Percentiles rank a stretch among this genome's conserved stretches.
Conservation (phyloP, 2,888 invertebrate species). For the Kryphioiulus occultus region DNA sequence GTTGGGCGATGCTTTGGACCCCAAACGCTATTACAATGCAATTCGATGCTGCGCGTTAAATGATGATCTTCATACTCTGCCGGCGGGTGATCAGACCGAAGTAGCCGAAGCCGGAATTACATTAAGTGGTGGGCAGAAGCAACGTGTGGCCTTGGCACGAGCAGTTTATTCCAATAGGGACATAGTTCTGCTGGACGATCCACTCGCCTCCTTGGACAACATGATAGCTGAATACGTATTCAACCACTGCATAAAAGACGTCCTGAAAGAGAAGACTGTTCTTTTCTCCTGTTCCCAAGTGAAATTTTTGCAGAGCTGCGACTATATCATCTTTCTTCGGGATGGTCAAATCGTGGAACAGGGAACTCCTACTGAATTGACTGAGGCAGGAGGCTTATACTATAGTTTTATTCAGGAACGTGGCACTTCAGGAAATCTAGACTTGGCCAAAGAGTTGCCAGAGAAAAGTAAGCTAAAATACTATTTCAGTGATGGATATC, state of each 20-base stretch:
- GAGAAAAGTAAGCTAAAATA: background rate
- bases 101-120: slow-evolving; percentile 66
- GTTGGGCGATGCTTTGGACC: slow-evolving; percentile 60
- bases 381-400: slow-evolving; percentile 57
- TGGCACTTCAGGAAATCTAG: background rate
- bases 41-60: slow-evolving; percentile 67
- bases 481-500: background rate
- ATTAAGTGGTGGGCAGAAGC: slow-evolving; percentile 67
- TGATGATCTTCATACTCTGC: slow-evolving; percentile 67
- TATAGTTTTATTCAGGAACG: background rate
- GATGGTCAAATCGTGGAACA: slow-evolving; percentile 68
- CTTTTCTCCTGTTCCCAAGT: slow-evolving; percentile 1
- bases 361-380: slow-evolving; percentile 67
- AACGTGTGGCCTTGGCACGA: slow-evolving; percentile 68
- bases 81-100: slow-evolving; percentile 69
- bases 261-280: slow-evolving; percentile 37
- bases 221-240: slow-evolving; percentile 42
- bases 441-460: background rate
- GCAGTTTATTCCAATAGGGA: slow-evolving; percentile 66
- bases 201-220: slow-evolving; percentile 59
- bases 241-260: slow-evolving; percentile 43
- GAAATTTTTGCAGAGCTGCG: slow-evolving; percentile 65
- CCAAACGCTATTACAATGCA: slow-evolving; percentile 60
- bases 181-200: slow-evolving; percentile 69
- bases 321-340: slow-evolving; percentile 68